phyloP scores from a whole-genome alignment of 2,797 vertebrate species.

The Brotula barbata region DNA sequence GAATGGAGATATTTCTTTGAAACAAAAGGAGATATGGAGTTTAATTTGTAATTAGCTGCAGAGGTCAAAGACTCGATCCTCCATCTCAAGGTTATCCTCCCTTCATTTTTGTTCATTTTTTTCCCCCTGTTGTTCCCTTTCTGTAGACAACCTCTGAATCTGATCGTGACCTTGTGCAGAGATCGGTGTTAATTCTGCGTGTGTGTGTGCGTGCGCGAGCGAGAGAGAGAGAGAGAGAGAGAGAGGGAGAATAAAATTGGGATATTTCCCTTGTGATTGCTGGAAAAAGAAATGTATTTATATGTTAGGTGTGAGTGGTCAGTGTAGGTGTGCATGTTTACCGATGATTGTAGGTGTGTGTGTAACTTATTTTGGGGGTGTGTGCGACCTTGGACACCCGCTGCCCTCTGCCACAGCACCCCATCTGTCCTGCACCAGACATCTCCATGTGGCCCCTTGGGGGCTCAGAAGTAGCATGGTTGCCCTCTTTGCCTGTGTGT shows the following conservation, averaged over 20 bases:
- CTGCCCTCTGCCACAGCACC: slow-evolving; percentile 31
- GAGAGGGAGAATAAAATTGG: slow-evolving; percentile 38
- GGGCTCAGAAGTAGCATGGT: slow-evolving; percentile 55
- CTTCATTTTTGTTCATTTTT: slow-evolving; percentile 29
- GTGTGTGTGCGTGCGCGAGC: too few relatives aligned
- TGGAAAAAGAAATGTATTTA: slow-evolving; percentile 38
- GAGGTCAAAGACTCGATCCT: slow-evolving; percentile 67
- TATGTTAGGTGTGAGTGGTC: slow-evolving; percentile 26
- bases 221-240: slow-evolving; percentile 22
- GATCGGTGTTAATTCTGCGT: slow-evolving; percentile 53
- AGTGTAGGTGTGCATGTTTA: slow-evolving; percentile 31
- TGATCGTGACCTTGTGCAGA: slow-evolving; percentile 66
- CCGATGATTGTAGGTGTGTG: slow-evolving; percentile 58
- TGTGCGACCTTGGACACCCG: slow-evolving; percentile 51
- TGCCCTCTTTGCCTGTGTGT: slow-evolving; percentile 54
- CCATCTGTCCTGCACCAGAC: slow-evolving; percentile 65
- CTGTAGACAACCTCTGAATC: slow-evolving; percentile 52
- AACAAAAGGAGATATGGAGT: slow-evolving; percentile 71
- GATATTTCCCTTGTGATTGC: slow-evolving; percentile 57
- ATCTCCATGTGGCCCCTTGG: slow-evolving; percentile 59
- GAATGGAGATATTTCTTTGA: slow-evolving; percentile 53
- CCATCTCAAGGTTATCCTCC: slow-evolving; percentile 65
- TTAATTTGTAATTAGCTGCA: slow-evolving; percentile 75
- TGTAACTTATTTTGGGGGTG: slow-evolving; percentile 67
- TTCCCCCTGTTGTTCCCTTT: slow-evolving; percentile 19